Base-by-base conservation (phyloP, 2,797 vertebrate species). In the Macropus fuliginosus region DNA sequence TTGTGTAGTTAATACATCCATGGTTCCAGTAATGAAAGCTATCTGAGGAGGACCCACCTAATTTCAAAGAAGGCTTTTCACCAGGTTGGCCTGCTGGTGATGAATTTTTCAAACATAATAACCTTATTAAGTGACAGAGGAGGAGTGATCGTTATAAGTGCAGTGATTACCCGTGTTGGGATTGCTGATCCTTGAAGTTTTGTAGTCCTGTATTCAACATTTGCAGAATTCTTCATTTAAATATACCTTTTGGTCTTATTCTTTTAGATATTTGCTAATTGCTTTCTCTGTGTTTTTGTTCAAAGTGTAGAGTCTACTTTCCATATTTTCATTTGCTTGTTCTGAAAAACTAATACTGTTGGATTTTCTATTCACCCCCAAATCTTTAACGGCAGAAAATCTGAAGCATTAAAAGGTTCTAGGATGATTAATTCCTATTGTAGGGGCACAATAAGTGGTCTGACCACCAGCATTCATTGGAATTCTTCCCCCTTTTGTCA, bases 211-310 rank as follows among this genome's bases (percentile, higher is more conserved):
- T 34, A 62, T 62, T 13, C 59, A 62, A 62, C 40, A 81, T 81
- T 81, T 40, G 66, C 66, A 40, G n/a, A 46, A 9, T 81, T 74
- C n/a, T 74, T 46, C n/a, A 46, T 81, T 74, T 21, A n/a, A 40
- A 74, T 74, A n/a, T 21, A 0, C 1, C 18, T 81, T 40, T 81
- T 40, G 8, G 66, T 46, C n/a, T 24, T 74, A 40, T n/a, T 81
- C n/a, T 40, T 81, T 81, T 81, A 46, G 66, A 81, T 46, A 40
- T 21, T 81, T 40, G 62, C n/a, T 81, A 56, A 50, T 95, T 95
- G 24, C 95, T 96, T 96, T 92, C 90, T 94, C 74, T 10, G 8
- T 95, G 87, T 56, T 90, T 94, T 24, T 93, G 54, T 92, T 97
- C 91, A 89, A 95, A 93, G 92, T 96, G 55, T 81, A 93, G 91